Percentiles rank a stretch among this genome's conserved stretches.
Evolutionary conservation across 2,888 invertebrate species (phyloP).

Genomic region (Noctuana brunneofusca): DNA sequence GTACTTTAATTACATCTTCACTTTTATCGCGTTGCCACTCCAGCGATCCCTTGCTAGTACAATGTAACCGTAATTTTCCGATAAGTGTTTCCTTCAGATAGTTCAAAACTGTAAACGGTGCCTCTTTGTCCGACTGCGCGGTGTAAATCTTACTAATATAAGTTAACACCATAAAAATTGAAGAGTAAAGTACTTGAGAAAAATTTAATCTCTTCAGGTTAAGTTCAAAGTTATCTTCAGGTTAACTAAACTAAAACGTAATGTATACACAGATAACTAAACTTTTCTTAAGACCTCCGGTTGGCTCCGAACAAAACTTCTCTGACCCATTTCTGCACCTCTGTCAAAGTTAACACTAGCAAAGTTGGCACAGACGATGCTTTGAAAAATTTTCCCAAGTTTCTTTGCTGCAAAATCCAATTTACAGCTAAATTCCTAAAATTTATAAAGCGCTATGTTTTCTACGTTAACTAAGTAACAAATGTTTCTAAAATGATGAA

Average conservation of each 20-base stretch:
- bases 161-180: too few species aligned
- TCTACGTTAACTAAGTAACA: neutral
- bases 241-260: too few species aligned
- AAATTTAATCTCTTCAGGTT: too few species aligned
- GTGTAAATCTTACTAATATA: too few species aligned
- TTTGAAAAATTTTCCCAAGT: neutral
- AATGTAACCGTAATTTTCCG: slow-evolving; percentile 19
- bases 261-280: too few species aligned
- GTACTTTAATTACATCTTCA: slow-evolving; percentile 41
- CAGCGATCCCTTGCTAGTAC: slow-evolving; percentile 4
- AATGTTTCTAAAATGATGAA: too few species aligned
- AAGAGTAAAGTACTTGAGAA: too few species aligned
- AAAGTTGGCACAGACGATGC: slow-evolving; percentile 13
- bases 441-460: neutral
- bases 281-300: neutral
- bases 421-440: slow-evolving; percentile 10
- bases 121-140: too few species aligned
- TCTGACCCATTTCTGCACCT: slow-evolving; percentile 19
- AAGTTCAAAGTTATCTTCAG: too few species aligned
- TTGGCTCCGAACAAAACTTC: neutral
- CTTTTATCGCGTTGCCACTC: slow-evolving; percentile 20
- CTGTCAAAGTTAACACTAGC: slow-evolving; percentile 18
- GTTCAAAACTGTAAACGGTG: too few species aligned
- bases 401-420: slow-evolving; percentile 14
- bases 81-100: slow-evolving; percentile 15